Evolutionary conservation across 1,140 invertebrate species (phyloP).

Genomic region (Helicoverpa armigera): DNA sequence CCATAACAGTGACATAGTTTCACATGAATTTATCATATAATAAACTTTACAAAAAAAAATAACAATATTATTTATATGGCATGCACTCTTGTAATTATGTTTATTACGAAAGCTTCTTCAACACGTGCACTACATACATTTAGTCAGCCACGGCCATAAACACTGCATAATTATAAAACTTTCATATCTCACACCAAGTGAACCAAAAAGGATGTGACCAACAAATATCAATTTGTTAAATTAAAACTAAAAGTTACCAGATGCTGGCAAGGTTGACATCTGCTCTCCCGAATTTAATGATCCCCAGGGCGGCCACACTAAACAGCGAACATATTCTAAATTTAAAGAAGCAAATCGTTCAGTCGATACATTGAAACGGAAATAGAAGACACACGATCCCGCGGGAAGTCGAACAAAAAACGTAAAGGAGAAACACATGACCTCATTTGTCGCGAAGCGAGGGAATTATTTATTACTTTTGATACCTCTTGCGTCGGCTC

Average conservation of each 20-base stretch:
- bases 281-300: constrained; percentile 77
- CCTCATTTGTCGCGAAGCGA: constrained; percentile 82
- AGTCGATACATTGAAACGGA: constrained; percentile 80
- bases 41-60: too few relatives aligned
- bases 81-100: too few relatives aligned
- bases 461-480: constrained; percentile 85
- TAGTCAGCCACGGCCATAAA: constrained; percentile 20
- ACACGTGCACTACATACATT: constrained; percentile 29
- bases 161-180: constrained; percentile 38
- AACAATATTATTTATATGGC: too few relatives aligned
- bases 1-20: too few relatives aligned
- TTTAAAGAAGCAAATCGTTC: constrained; percentile 83
- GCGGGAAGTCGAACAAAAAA: constrained; percentile 83
- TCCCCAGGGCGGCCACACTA: constrained; percentile 81
- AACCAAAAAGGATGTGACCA: constrained; percentile 44
- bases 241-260: constrained; percentile 67
- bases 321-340: constrained; percentile 84
- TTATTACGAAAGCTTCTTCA: neutral
- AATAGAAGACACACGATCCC: constrained; percentile 86
- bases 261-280: constrained; percentile 75
- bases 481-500: constrained; percentile 77
- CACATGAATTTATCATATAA: too few relatives aligned
- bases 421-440: constrained; percentile 85
- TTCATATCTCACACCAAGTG: constrained; percentile 27
- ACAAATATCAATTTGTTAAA: constrained; percentile 52